Percentiles rank a stretch among this genome's conserved stretches.
Evolutionary conservation across 1,140 invertebrate species (phyloP).

Genomic region (Drosophila nebulosa): DNA sequence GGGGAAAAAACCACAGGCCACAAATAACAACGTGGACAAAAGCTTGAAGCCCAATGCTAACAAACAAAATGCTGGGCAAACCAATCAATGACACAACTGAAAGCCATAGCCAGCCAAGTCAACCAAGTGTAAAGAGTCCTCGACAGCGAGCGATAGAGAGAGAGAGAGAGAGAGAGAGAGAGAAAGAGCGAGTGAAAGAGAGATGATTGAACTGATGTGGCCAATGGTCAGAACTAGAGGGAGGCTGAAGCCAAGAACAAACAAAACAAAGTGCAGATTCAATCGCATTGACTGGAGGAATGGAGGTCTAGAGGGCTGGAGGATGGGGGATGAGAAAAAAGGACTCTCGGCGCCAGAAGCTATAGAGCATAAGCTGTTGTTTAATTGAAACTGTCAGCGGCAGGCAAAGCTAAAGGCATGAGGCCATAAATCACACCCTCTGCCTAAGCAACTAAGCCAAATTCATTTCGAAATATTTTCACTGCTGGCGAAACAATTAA

Average conservation of each 20-base stretch:
- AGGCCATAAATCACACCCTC: conserved; percentile 55
- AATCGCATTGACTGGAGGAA: conserved; percentile 7
- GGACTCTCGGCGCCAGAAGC: not conserved
- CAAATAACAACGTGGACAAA: conserved; percentile 28
- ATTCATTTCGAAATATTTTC: conserved; percentile 43
- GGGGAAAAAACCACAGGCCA: conserved; percentile 38
- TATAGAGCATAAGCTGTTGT: conserved; percentile 21
- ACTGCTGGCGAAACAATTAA: conserved; percentile 62
- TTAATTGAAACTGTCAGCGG: conserved; percentile 74
- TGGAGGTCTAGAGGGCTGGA: not conserved
- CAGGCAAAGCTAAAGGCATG: conserved; percentile 35
- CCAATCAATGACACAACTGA: conserved; percentile 75
- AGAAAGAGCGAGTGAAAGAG: not conserved
- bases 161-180: not conserved
- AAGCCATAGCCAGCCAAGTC: conserved; percentile 63
- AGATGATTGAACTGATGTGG: conserved; percentile 33
- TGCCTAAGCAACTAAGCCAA: conserved; percentile 47
- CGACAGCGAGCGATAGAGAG: not conserved
- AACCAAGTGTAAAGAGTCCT: conserved; percentile 57
- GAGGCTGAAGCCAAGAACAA: conserved; percentile 46
- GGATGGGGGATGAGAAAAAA: conserved; percentile 22
- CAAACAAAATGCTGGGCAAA: conserved; percentile 73
- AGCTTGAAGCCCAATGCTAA: conserved; percentile 46
- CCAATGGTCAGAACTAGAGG: conserved; percentile 3
- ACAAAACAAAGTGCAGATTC: conserved; percentile 49